Conservation (phyloP, 2,888 invertebrate species). For the Perizoma flavofasciatum region DNA sequence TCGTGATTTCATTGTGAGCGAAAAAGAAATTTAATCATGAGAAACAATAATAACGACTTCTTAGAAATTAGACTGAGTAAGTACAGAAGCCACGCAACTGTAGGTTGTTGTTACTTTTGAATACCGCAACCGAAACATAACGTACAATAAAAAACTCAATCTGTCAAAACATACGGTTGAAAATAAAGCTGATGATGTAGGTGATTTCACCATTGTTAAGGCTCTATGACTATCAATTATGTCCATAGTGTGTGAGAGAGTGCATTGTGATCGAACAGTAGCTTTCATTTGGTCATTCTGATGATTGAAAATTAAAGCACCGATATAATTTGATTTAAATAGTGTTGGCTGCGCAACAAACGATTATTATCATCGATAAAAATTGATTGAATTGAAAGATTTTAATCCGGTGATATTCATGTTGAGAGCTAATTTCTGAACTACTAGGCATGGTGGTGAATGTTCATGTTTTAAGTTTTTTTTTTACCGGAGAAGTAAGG, state of each 20-base stretch:
- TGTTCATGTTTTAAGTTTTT: not conserved
- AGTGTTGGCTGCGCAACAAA: conserved; percentile 56
- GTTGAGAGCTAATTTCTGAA: conserved; percentile 20
- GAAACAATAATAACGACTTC: conserved; percentile 82
- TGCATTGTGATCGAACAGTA: conserved; percentile 80
- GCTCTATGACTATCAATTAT: conserved; percentile 83
- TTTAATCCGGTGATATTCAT: conserved; percentile 18
- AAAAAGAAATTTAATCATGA: conserved; percentile 84
- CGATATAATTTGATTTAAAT: conserved; percentile 77
- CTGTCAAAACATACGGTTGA: conserved; percentile 42
- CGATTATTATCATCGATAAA: conserved; percentile 29
- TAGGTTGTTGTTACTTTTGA: conserved; percentile 70
- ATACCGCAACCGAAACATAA: conserved; percentile 47
- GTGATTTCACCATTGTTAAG: conserved; percentile 80
- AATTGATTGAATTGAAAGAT: conserved; percentile 27
- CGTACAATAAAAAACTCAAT: conserved; percentile 47
- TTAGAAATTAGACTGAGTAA: conserved; percentile 81
- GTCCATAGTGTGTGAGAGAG: conserved; percentile 75
- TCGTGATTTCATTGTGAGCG: conserved; percentile 73
- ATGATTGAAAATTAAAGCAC: conserved; percentile 83
- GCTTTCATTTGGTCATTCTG: conserved; percentile 74
- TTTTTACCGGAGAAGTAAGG: no score
- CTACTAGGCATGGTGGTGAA: conserved; percentile 30
- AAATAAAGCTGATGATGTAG: conserved; percentile 40
- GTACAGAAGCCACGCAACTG: conserved; percentile 82